These are phyloP conservation scores for Toxonevra muliebris DNA, from an alignment of 2,888 invertebrate genomes.

Conservation along the genomic window DNA sequence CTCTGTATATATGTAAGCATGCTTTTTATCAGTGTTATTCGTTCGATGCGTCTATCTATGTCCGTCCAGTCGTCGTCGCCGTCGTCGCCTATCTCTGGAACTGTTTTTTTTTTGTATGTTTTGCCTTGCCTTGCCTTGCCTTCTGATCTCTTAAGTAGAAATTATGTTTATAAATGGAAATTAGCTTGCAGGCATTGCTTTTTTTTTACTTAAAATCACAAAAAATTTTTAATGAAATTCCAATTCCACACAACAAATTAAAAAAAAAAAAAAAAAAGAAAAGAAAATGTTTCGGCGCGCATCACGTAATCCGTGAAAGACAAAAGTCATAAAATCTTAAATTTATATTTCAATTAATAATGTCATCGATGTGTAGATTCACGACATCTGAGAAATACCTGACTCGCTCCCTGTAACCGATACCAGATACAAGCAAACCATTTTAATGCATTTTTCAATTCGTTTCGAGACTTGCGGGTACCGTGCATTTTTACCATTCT, in stretches of 20 bases:
- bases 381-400: conserved; percentile 29
- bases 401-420: conserved; percentile 14
- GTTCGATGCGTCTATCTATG: neutral
- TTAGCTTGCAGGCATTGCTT: conserved; percentile 42
- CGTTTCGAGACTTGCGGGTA: neutral
- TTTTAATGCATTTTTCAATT: conserved; percentile 19
- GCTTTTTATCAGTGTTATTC: conserved; percentile 2
- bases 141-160: conserved; percentile 40
- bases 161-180: conserved; percentile 49
- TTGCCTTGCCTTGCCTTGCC: conserved; percentile 1
- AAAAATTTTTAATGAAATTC: conserved; percentile 25
- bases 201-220: conserved; percentile 2
- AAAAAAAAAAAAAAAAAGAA: neutral
- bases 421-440: conserved; percentile 18
- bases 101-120: conserved; percentile 9
- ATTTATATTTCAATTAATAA: conserved; percentile 64
- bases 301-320: conserved; percentile 51
- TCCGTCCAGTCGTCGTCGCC: neutral
- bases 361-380: conserved; percentile 44
- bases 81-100: neutral
- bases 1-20: conserved; percentile 37
- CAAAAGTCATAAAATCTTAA: conserved; percentile 54
- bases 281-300: conserved; percentile 33
- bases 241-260: conserved; percentile 18
- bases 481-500: too few species aligned